These are phyloP conservation scores for Ophthalmolycus amberensis DNA, from an alignment of 2,113 vertebrate species.

Conservation along the genomic window DNA sequence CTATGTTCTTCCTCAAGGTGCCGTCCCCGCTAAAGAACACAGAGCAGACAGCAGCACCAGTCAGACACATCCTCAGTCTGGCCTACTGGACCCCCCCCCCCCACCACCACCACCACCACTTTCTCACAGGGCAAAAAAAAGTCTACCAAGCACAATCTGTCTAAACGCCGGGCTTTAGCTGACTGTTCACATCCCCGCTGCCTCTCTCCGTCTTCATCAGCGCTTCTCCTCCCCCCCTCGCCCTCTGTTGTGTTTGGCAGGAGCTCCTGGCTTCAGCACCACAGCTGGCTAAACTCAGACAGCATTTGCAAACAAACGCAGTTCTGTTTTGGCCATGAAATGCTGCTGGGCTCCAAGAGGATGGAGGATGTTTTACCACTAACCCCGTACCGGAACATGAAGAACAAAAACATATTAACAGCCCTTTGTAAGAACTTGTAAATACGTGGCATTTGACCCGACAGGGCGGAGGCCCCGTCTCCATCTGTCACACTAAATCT, in stretches of 20 bases:
- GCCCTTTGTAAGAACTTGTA: neutral
- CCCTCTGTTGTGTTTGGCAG: conserved; percentile 61
- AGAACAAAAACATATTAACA: conserved; percentile 3
- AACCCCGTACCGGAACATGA: neutral
- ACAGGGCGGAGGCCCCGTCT: neutral
- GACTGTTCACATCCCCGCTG: conserved; percentile 28
- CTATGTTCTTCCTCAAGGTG: conserved; percentile 98
- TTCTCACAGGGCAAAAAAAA: conserved; percentile 30
- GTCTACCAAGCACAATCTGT: conserved; percentile 25
- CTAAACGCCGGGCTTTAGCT: conserved; percentile 12
- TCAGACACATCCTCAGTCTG: conserved; percentile 13
- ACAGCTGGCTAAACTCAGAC: conserved; percentile 34
- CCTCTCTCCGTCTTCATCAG: conserved; percentile 32
- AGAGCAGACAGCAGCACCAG: conserved; percentile 43
- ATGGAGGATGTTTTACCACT: neutral
- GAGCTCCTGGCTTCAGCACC: conserved; percentile 27
- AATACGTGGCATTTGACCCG: neutral
- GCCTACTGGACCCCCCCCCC: neutral
- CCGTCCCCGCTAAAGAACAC: conserved; percentile 90
- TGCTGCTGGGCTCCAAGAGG: neutral
- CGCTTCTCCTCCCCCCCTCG: conserved; percentile 9
- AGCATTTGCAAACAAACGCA: conserved; percentile 47
- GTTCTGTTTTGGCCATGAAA: conserved; percentile 32
- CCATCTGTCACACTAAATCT: conserved; percentile 6
- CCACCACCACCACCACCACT: neutral